A percentile compares a stretch with the other conserved stretches of the same genome.
These are phyloP conservation scores for Asobara japonica DNA, from an alignment of 1,140 invertebrate genomes.

Conservation along the genomic window DNA sequence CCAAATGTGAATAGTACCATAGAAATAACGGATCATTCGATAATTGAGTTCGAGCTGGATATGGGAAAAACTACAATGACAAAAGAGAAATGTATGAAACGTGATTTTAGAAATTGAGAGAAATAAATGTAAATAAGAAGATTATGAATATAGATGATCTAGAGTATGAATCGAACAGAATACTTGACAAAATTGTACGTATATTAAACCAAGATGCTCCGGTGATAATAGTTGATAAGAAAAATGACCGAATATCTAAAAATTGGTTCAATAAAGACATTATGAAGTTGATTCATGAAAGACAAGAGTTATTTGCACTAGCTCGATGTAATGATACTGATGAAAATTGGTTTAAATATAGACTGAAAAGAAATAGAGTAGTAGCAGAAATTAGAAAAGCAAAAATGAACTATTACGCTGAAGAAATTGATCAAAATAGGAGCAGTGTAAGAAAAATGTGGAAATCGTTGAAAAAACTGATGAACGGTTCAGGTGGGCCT, in stretches of 20 bases:
- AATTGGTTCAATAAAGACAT: slow-evolving; percentile 26
- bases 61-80: background rate
- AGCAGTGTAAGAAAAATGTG: slow-evolving; percentile 15
- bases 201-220: slow-evolving; percentile 9
- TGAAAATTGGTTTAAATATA: background rate
- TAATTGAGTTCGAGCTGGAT: slow-evolving; percentile 5
- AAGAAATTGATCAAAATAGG: slow-evolving; percentile 17
- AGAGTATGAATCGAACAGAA: background rate
- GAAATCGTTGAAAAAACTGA: slow-evolving; percentile 22
- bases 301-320: background rate
- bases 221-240: background rate
- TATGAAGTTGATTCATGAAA: background rate
- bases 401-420: slow-evolving; percentile 11
- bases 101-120: background rate
- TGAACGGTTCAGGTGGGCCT: background rate
- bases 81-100: background rate
- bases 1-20: background rate
- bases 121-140: background rate
- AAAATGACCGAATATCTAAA: slow-evolving; percentile 13
- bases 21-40: slow-evolving; percentile 24
- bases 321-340: background rate
- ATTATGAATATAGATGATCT: background rate
- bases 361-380: slow-evolving; percentile 6
- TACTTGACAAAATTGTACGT: slow-evolving; percentile 7
- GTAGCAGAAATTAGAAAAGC: slow-evolving; percentile 1